These are phyloP conservation scores for Acipenser oxyrinchus DNA, from an alignment of 2,797 vertebrate genomes.

Conservation along the genomic window DNA sequence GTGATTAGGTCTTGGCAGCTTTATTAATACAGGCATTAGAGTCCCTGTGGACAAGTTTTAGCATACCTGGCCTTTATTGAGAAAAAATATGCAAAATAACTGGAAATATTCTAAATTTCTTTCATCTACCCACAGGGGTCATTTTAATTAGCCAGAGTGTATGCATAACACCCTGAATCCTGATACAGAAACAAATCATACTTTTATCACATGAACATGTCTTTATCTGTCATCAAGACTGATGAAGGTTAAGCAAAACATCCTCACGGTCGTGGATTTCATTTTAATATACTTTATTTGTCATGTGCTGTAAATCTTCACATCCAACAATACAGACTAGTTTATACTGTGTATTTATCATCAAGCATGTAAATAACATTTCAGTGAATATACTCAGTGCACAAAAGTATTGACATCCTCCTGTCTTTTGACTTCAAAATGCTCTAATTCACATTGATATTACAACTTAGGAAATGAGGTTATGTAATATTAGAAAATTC, in stretches of 20 bases:
- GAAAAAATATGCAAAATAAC: slow-evolving; percentile 36
- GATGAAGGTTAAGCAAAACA: slow-evolving; percentile 8
- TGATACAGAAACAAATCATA: slow-evolving; percentile 19
- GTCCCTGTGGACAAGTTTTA: slow-evolving; percentile 7
- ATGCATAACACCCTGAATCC: slow-evolving; percentile 21
- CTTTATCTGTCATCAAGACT: slow-evolving; percentile 19
- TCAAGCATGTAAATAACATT: too few relatives aligned
- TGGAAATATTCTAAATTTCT: slow-evolving; percentile 41
- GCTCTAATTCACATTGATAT: too few relatives aligned
- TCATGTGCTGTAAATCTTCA: too few relatives aligned
- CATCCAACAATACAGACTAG: too few relatives aligned
- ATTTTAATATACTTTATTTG: neutral
- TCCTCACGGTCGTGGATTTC: neutral
- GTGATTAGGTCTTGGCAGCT: slow-evolving; percentile 27
- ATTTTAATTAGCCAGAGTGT: slow-evolving; percentile 60
- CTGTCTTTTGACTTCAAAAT: too few relatives aligned
- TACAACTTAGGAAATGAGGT: too few relatives aligned
- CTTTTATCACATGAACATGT: slow-evolving; percentile 14
- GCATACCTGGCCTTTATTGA: slow-evolving; percentile 30
- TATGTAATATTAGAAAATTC: too few relatives aligned
- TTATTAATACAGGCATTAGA: slow-evolving; percentile 36
- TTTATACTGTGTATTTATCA: too few relatives aligned
- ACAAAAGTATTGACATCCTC: too few relatives aligned
- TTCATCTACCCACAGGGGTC: slow-evolving; percentile 48
- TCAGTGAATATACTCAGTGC: too few relatives aligned